A percentile compares a stretch with the other conserved stretches of the same genome.
phyloP scores from a whole-genome alignment of 2,888 invertebrate species.

The Leptothorax acervorum region DNA sequence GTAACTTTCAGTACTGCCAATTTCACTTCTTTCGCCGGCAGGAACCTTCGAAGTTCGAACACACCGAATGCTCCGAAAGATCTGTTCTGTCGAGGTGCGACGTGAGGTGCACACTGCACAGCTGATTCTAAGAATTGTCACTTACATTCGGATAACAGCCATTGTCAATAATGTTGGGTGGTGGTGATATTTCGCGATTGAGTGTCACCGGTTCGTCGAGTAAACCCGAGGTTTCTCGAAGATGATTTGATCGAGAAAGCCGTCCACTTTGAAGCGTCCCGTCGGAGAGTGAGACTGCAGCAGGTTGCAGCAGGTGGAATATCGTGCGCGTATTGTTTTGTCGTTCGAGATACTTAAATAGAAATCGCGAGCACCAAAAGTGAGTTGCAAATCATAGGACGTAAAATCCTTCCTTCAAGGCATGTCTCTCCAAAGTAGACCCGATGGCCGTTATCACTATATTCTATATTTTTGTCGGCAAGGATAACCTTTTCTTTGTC shows the following conservation, averaged over 20 bases:
- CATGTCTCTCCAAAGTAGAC: constrained; percentile 34
- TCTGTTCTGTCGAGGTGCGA: too few relatives aligned
- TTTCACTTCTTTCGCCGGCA: neutral
- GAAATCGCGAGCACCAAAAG: constrained; percentile 29
- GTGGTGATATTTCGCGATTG: neutral
- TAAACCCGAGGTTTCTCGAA: too few relatives aligned
- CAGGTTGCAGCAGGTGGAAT: neutral
- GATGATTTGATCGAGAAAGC: neutral
- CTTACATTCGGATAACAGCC: neutral
- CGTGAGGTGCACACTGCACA: neutral
- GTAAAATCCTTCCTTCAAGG: neutral
- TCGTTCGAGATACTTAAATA: neutral
- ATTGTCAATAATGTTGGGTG: neutral
- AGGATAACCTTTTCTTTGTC: constrained; percentile 38
- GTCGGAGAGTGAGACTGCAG: neutral
- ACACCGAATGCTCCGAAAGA: neutral
- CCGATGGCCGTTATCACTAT: neutral
- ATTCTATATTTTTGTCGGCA: constrained; percentile 9
- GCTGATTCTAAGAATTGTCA: neutral
- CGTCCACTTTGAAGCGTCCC: neutral
- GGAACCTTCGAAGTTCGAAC: neutral
- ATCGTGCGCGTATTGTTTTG: neutral
- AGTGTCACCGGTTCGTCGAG: neutral
- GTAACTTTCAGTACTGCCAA: neutral
- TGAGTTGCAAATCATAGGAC: constrained; percentile 27